Base-by-base conservation (phyloP, 37 sponge, comb jelly and placozoan species). In the Dysidea cf. avara region DNA sequence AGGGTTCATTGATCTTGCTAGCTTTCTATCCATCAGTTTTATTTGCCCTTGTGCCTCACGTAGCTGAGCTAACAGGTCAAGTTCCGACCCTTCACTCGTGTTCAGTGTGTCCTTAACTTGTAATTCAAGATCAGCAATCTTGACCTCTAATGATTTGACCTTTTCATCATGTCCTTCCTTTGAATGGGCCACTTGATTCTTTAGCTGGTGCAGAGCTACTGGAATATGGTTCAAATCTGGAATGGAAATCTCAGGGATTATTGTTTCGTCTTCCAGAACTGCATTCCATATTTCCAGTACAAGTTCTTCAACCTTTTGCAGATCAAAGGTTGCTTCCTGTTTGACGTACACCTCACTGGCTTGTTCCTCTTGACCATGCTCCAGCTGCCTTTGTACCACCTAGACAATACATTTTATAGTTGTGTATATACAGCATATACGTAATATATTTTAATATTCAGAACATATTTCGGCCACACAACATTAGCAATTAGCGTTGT, bases 291-390 rank as follows among this genome's bases (percentile, higher is more conserved):
- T 70, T 24, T 84, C 73, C 11, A 33, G 29, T 17, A 84, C 49
- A 0, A 77, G 57, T 20, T 57, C 26, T 29, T 72, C 71, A 25
- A 77, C 85, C 13, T 77, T 57, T 11, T 51, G 48, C 9, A 84
- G 53, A 57, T 82, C 69, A 58, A 88, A 79, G 39, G 89, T 81
- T 0, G 82, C 40, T 20, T 82, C 83, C n/a, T 82, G 78, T 16
- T 78, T 67, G 12, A 88, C 71, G 28, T 70, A 82, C 2, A 88
- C 62, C 49, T 88, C 83, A 51, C 69, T 63, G 7, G 89, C 62
- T 54, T 88, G 58, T 39, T 88, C 89, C 34, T 88, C 89, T 2
- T 75, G 51, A 1, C 79, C 89, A 39, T 67, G 52, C 55, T 88
- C 89, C 34, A 82, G 48, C 40, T n/a, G 46, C 46, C 46, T 43